Evolutionary conservation across 1,140 invertebrate genomes (phyloP).

Genomic region (Tribolium madens): DNA sequence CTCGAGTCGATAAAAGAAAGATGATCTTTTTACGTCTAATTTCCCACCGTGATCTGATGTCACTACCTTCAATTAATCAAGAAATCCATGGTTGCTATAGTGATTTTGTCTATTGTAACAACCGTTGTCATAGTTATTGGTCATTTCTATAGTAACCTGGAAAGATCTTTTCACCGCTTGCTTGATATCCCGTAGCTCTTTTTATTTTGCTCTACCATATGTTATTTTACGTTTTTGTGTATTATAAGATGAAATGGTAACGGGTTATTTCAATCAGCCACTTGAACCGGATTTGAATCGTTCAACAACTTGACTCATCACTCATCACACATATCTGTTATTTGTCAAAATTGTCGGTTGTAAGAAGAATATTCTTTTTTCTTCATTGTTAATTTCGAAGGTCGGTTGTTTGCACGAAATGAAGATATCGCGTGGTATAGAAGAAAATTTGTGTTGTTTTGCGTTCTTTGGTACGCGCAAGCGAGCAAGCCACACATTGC

Average conservation of each 20-base stretch:
- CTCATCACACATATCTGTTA: background rate
- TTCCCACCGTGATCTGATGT: background rate
- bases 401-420: constrained; percentile 8
- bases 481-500: background rate
- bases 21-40: background rate
- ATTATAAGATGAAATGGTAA: background rate
- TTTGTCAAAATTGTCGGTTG: background rate
- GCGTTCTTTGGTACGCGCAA: background rate
- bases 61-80: background rate
- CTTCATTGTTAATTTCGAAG: constrained; percentile 8
- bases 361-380: background rate
- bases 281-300: background rate
- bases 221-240: no score
- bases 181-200: no score
- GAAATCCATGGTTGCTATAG: background rate
- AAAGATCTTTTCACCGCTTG: no score
- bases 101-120: no score
- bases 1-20: background rate
- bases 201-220: no score
- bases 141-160: no score
- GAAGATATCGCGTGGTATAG: constrained; percentile 48
- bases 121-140: no score
- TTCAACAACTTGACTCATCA: background rate
- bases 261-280: background rate
- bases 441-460: background rate